Base-by-base conservation (phyloP, 2,113 vertebrate genomes). In the Takifugu flavidus region DNA sequence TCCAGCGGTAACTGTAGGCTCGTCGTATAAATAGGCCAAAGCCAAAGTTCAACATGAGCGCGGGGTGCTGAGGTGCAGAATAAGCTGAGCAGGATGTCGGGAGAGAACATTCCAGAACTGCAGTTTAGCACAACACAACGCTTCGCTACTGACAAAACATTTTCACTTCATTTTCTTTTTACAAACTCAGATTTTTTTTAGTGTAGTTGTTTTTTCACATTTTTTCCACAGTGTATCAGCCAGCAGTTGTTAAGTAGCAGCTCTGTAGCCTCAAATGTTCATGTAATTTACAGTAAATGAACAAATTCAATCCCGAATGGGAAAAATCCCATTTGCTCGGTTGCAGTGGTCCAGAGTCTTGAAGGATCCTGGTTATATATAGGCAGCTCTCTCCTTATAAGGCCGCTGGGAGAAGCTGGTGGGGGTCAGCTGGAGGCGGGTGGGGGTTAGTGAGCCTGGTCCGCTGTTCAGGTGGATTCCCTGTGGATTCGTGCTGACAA, bases 281-380 rank as follows among this genome's bases (percentile, higher is more conserved):
- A 26, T 45, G 8, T 26, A 54, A 52, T 42, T 49, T 29, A 15
- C 13, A 42, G 46, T 55, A 15, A 7, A 51, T 14, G 3, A 46
- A 13, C 10, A 53, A 27, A 45, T 13, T 26, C 27, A 69, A 77
- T 44, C 25, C 28, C 8, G 31, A 57, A 69, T 26, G 51, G 29
- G n/a, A 26, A 61, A 69, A 70, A 46, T 69, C 13, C 69, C 49
- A 57, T 47, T 67, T 77, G 27, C 59, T 58, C 74, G 56, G 34
- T 74, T 73, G 29, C 70, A 56, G 65, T 63, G 57, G 62, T 60
- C 31, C 45, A 13, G 61, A 67, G 76, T 86, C 84, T 84, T 82
- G 73, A 84, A 82, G 80, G 82, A 80, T 82, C 77, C 70, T 67
- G 62, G 86, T 84, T 89, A 89, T 89, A 87, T 89, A 89, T 89